Percentiles rank a stretch among this genome's conserved stretches.
Conservation (phyloP, 2,797 vertebrate species). For the Vireo griseus region DNA sequence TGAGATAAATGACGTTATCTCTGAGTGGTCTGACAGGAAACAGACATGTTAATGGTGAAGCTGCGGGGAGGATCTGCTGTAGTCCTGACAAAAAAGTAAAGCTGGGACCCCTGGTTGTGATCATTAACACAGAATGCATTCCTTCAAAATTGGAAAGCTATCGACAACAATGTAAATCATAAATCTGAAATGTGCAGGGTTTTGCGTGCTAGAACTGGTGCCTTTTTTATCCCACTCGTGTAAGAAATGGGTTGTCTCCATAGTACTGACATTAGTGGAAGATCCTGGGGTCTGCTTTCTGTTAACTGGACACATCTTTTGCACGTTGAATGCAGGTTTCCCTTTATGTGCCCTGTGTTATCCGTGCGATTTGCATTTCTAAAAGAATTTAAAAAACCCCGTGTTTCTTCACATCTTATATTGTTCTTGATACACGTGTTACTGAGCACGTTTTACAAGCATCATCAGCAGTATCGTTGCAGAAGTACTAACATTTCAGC, state of each 20-base stretch:
- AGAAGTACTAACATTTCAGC: not conserved
- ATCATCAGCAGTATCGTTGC: not conserved
- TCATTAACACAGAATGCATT: conserved; percentile 77
- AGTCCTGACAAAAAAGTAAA: conserved; percentile 74
- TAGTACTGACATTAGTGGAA: not conserved
- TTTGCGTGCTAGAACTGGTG: conserved; percentile 16
- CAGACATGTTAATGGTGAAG: conserved; percentile 84
- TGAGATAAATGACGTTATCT: conserved; percentile 86
- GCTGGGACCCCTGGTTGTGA: conserved; percentile 75
- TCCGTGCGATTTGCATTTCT: not conserved
- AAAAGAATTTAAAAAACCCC: not conserved
- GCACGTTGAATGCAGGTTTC: not conserved
- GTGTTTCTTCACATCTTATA: not conserved
- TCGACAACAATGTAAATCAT: conserved; percentile 60
- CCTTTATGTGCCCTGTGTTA: not conserved
- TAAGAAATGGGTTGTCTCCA: not conserved
- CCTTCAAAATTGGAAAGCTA: conserved; percentile 72
- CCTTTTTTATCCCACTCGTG: fast-evolving
- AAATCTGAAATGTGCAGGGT: conserved; percentile 42
- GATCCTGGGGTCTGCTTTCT: not conserved
- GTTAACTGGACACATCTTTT: conserved; percentile 18
- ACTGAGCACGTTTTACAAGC: not conserved
- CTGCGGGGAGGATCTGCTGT: conserved; percentile 77
- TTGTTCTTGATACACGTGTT: not conserved
- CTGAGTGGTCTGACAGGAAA: conserved; percentile 84